A percentile compares a stretch with the other conserved stretches of the same genome.
Conservation (phyloP, 2,113 vertebrate genomes). For the Andinoacara biseriatus region DNA sequence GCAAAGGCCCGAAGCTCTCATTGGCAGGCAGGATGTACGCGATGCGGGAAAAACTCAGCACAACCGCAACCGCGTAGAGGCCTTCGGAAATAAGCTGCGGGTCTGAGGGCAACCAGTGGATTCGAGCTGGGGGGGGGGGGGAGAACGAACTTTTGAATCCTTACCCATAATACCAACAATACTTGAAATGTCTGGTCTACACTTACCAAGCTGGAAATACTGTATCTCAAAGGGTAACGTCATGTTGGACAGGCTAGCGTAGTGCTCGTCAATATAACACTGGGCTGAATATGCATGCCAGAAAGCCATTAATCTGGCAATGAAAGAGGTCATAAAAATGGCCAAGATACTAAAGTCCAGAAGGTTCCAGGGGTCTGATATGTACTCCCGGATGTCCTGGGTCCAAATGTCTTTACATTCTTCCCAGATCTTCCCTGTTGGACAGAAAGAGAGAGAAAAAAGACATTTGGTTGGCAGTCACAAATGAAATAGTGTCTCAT, state of each 20-base stretch:
- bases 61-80: conserved; percentile 94
- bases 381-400: conserved; percentile 92
- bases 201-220: conserved; percentile 92
- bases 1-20: conserved; percentile 94
- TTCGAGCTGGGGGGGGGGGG: conserved; percentile 81
- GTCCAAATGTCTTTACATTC: conserved; percentile 96
- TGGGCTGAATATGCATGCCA: conserved; percentile 94
- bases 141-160: background rate
- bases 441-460: background rate
- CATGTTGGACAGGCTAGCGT: conserved; percentile 83
- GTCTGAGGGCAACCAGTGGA: conserved; percentile 92
- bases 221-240: conserved; percentile 88
- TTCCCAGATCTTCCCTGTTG: conserved; percentile 94
- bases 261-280: conserved; percentile 85
- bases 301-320: conserved; percentile 95
- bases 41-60: conserved; percentile 95
- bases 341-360: conserved; percentile 96
- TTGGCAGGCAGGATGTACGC: conserved; percentile 97
- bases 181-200: background rate
- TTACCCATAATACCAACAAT: background rate
- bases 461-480: background rate
- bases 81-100: conserved; percentile 97
- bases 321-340: conserved; percentile 94
- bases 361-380: conserved; percentile 97
- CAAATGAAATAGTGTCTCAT: background rate